Evolutionary conservation across 2,797 vertebrate genomes (phyloP).

Genomic region (Masticophis lateralis): DNA sequence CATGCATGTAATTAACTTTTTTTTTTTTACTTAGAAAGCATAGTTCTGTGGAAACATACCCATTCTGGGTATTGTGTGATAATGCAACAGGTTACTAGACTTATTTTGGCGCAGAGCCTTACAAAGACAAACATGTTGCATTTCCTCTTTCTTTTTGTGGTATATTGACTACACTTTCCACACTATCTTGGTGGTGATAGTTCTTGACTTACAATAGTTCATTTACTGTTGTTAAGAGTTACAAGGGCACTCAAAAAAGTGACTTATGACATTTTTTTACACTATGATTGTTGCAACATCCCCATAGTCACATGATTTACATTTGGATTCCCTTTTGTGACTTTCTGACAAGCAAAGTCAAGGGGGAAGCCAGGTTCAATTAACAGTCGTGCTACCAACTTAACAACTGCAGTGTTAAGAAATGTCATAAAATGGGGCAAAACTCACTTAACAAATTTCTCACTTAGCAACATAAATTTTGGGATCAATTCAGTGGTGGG

Average conservation of each 20-base stretch:
- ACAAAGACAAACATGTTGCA: conserved; percentile 3
- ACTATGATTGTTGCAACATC: not conserved
- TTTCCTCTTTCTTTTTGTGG: conserved; percentile 17
- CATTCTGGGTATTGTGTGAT: conserved; percentile 13
- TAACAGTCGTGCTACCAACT: not conserved
- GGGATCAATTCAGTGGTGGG: not conserved
- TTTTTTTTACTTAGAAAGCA: not conserved
- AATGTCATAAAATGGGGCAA: not conserved
- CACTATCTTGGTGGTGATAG: conserved; percentile 1
- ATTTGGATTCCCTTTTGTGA: no score
- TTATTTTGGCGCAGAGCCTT: not conserved
- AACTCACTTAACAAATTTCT: not conserved
- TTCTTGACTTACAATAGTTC: not conserved
- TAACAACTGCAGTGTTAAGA: not conserved
- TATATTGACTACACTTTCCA: not conserved
- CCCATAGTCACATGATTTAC: no score
- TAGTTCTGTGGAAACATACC: not conserved
- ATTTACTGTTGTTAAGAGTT: not conserved
- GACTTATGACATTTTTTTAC: not conserved
- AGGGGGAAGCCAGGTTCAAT: not conserved
- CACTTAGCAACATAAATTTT: not conserved
- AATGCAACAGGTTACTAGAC: not conserved
- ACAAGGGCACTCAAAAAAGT: not conserved
- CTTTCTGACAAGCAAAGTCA: not conserved
- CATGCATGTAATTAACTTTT: not conserved